A percentile compares a stretch with the other conserved stretches of the same genome.
Conservation (phyloP, 2,113 vertebrate species). For the Crotalus viridis region DNA sequence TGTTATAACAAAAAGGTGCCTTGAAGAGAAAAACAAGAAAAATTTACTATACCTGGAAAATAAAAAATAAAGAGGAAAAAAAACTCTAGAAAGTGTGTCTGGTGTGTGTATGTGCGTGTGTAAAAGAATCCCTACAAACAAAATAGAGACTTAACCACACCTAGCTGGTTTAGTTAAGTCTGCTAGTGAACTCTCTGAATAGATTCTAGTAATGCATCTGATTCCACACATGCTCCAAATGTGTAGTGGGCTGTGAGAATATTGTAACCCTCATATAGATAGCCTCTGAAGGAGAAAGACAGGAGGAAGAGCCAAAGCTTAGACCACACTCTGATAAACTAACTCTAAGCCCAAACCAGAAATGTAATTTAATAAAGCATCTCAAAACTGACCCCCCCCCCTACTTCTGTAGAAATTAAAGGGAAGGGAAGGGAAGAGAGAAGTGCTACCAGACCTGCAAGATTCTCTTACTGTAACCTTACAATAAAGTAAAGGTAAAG, state of each 20-base stretch:
- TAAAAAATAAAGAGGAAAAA: not conserved
- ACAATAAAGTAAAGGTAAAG: not conserved
- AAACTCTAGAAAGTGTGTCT: not conserved
- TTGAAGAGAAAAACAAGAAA: not conserved
- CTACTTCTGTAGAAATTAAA: not conserved
- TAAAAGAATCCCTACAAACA: not conserved
- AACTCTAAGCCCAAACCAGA: not conserved
- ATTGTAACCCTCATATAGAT: not conserved
- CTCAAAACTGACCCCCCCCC: not conserved
- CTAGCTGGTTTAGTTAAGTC: not conserved
- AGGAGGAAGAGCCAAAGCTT: not conserved
- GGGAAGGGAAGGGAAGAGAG: not conserved
- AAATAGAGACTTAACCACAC: not conserved
- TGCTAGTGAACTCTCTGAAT: not conserved
- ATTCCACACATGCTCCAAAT: not conserved
- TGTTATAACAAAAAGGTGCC: not conserved
- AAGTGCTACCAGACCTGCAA: not conserved
- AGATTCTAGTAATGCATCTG: not conserved
- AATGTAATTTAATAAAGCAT: not conserved
- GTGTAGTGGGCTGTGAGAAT: not conserved
- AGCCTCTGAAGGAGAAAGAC: not conserved
- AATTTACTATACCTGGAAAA: not conserved
- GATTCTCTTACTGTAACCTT: not conserved
- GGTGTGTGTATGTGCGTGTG: not conserved
- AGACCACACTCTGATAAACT: too few species aligned